Conservation (phyloP, 2,113 vertebrate genomes). For the Columba livia region DNA sequence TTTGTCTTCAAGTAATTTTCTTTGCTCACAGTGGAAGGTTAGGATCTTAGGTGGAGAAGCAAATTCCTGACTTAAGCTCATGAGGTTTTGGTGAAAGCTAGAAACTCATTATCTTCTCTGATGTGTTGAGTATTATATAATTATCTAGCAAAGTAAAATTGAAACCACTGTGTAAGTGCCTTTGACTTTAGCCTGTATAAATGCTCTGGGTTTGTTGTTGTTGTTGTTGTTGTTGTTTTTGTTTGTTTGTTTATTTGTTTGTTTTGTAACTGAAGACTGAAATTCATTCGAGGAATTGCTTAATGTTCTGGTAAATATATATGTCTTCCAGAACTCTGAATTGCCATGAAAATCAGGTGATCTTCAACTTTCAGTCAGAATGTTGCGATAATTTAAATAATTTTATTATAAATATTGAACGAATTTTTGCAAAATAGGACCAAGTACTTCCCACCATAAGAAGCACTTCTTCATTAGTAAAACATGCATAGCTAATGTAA, state of each 20-base stretch:
- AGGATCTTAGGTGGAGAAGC: background rate
- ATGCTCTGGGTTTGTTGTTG: background rate
- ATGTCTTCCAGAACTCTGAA: background rate
- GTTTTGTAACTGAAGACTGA: conserved; percentile 17
- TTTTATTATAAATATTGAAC: background rate
- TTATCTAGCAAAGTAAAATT: conserved; percentile 38
- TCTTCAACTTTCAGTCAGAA: conserved; percentile 25
- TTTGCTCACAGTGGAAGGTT: background rate
- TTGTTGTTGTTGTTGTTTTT: too few species aligned
- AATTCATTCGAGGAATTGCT: conserved; percentile 40
- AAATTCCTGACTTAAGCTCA: conserved; percentile 21
- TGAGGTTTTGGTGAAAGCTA: conserved; percentile 39
- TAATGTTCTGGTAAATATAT: conserved; percentile 5
- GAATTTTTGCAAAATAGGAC: conserved; percentile 6
- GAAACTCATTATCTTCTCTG: conserved; percentile 47
- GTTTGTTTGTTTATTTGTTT: background rate
- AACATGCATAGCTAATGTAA: background rate
- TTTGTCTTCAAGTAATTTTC: conserved; percentile 17
- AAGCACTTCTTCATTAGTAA: background rate
- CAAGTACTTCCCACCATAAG: background rate
- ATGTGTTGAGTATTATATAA: background rate
- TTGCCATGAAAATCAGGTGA: background rate
- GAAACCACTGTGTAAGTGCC: background rate
- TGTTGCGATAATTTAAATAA: background rate
- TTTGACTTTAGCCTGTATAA: background rate